phyloP scores from a whole-genome alignment of 2,888 invertebrate species.

The Nematopogon swammerdamellus region DNA sequence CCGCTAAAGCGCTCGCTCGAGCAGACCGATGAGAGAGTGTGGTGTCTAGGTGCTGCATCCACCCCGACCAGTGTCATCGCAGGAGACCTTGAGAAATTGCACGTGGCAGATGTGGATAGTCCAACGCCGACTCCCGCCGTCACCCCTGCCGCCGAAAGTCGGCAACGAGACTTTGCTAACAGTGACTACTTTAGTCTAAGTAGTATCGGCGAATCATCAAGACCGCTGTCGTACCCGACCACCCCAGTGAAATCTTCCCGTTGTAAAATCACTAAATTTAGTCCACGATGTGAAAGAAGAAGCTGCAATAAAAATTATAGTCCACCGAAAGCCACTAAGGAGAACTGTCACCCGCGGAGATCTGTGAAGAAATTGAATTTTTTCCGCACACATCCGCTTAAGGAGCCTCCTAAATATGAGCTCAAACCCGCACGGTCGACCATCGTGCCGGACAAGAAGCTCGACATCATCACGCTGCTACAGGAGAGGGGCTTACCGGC shows the following conservation, averaged over 20 bases:
- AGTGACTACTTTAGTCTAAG: constrained; percentile 4
- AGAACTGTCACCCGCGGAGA: constrained; percentile 23
- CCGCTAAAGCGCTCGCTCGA: neutral
- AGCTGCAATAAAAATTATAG: constrained; percentile 7
- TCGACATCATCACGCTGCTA: constrained; percentile 38
- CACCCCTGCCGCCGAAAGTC: neutral
- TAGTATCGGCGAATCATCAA: constrained; percentile 3
- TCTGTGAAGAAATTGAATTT: constrained; percentile 34
- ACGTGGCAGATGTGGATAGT: constrained; percentile 26
- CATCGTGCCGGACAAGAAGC: constrained; percentile 34
- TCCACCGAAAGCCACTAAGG: constrained; percentile 9
- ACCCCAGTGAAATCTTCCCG: constrained; percentile 38
- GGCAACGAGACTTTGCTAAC: constrained; percentile 8
- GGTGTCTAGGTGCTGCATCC: constrained; percentile 16
- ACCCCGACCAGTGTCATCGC: constrained; percentile 43
- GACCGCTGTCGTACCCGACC: constrained; percentile 29
- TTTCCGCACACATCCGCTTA: constrained; percentile 23
- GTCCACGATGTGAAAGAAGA: constrained; percentile 6
- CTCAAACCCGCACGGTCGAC: constrained; percentile 14
- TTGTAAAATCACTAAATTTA: constrained; percentile 26
- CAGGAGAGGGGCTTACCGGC: constrained; percentile 28
- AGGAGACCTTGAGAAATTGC: constrained; percentile 33
- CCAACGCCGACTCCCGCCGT: neutral
- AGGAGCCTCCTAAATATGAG: constrained; percentile 16
- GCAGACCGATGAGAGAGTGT: neutral